Conservation (phyloP, 2,797 vertebrate species). For the Phrynocephalus guinanensis region DNA sequence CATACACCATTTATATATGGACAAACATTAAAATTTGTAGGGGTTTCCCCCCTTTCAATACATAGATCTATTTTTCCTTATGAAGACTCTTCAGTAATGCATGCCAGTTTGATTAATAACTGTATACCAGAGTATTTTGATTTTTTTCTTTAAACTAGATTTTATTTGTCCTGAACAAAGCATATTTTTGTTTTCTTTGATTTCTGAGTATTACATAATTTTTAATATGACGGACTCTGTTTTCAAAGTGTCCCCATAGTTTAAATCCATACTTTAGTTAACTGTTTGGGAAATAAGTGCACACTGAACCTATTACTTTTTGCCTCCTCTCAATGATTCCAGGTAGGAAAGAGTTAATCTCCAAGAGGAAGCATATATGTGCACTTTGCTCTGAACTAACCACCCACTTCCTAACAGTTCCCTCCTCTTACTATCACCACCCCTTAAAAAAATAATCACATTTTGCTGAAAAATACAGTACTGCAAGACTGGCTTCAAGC, state of each 20-base stretch:
- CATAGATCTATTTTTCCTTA: constrained; percentile 41
- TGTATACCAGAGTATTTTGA: constrained; percentile 56
- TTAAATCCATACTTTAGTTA: constrained; percentile 46
- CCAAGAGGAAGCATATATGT: constrained; percentile 76
- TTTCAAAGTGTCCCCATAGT: constrained; percentile 33
- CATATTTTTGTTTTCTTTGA: constrained; percentile 76
- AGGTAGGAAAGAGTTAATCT: constrained; percentile 78
- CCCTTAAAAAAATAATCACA: constrained; percentile 61
- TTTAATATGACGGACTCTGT: constrained; percentile 53
- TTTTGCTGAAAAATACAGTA: constrained; percentile 67
- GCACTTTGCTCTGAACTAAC: constrained; percentile 83
- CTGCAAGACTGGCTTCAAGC: constrained; percentile 72
- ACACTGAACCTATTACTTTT: constrained; percentile 11
- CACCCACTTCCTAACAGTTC: constrained; percentile 79
- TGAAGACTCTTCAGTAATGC: constrained; percentile 55
- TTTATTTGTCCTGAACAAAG: constrained; percentile 77
- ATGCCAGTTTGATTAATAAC: constrained; percentile 51
- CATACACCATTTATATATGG: neutral
- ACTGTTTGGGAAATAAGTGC: constrained; percentile 37
- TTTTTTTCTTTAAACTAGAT: constrained; percentile 66
- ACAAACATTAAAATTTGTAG: neutral
- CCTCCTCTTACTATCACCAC: constrained; percentile 68
- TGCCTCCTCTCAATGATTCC: constrained; percentile 10
- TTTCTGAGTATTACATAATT: constrained; percentile 48
- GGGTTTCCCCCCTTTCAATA: constrained; percentile 23